A percentile compares a stretch with the other conserved stretches of the same genome.
Evolutionary conservation across 2,888 invertebrate species (phyloP).

Genomic region (Idaea straminata): DNA sequence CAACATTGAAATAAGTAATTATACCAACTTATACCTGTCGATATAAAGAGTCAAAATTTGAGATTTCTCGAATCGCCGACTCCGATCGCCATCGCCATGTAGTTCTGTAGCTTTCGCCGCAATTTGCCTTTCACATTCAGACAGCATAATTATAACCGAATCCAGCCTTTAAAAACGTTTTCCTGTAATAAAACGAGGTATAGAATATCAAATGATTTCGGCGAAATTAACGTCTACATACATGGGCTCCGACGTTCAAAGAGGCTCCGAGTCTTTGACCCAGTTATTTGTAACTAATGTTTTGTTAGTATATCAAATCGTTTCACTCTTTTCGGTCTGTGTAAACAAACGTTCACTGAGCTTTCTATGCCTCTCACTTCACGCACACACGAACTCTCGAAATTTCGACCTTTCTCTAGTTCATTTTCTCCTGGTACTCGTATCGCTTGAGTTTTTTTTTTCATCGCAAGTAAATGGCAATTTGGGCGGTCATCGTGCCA

Average conservation of each 20-base stretch:
- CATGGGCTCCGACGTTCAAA: neutral
- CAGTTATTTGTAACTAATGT: slow-evolving; percentile 33
- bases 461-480: slow-evolving; percentile 59
- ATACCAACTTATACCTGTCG: neutral
- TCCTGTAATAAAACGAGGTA: slow-evolving; percentile 17
- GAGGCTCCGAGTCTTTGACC: slow-evolving; percentile 23
- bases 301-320: slow-evolving; percentile 42
- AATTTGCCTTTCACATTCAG: slow-evolving; percentile 27
- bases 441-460: slow-evolving; percentile 58
- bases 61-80: slow-evolving; percentile 19
- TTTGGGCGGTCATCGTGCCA: slow-evolving; percentile 64
- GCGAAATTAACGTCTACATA: slow-evolving; percentile 10
- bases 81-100: slow-evolving; percentile 9
- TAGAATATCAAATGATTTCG: slow-evolving; percentile 19
- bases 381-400: slow-evolving; percentile 35
- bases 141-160: slow-evolving; percentile 26
- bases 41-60: slow-evolving; percentile 15
- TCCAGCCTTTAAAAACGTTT: slow-evolving; percentile 17
- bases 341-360: slow-evolving; percentile 52
- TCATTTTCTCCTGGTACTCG: slow-evolving; percentile 69
- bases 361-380: slow-evolving; percentile 59
- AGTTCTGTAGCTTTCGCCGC: slow-evolving; percentile 25
- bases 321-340: slow-evolving; percentile 47
- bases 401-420: slow-evolving; percentile 64
- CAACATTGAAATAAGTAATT: slow-evolving; percentile 8